Conservation (phyloP, 2,888 invertebrate species). For the Liopterus haemorrhoidalis region DNA sequence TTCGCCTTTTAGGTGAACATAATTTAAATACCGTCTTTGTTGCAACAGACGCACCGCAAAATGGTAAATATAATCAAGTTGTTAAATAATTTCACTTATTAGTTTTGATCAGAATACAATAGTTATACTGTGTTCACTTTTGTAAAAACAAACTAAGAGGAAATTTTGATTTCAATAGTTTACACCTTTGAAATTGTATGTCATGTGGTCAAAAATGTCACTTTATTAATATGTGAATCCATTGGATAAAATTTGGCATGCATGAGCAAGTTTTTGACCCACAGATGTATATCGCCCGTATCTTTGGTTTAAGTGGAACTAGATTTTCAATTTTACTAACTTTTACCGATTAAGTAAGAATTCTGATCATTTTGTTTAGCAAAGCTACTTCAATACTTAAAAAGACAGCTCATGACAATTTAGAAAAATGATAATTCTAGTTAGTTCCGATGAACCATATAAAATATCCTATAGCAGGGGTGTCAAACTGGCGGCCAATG, state of each 20-base stretch:
- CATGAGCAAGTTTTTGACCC: no score
- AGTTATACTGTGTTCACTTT: no score
- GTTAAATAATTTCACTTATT: constrained; percentile 9
- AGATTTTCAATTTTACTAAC: constrained; percentile 5
- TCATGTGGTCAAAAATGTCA: no score
- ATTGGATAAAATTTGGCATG: no score
- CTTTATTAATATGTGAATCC: no score
- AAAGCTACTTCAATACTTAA: no score
- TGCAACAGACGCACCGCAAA: constrained; percentile 72
- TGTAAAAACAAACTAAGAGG: no score
- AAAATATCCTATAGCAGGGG: no score
- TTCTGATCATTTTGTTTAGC: constrained; percentile 25
- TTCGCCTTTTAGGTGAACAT: constrained; percentile 51
- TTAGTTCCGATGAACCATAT: constrained; percentile 47
- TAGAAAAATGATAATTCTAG: constrained; percentile 39
- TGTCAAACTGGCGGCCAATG: no score
- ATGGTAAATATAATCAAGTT: constrained; percentile 42
- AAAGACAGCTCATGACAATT: constrained; percentile 43
- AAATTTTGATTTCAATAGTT: no score
- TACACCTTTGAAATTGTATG: no score
- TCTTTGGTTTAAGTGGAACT: constrained; percentile 9
- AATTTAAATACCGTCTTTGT: constrained; percentile 64
- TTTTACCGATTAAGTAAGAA: constrained; percentile 5
- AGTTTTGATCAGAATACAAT: constrained; percentile 26
- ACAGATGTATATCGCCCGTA: no score